Conservation (phyloP, 2,797 vertebrate species). For the Rhinella marina region DNA sequence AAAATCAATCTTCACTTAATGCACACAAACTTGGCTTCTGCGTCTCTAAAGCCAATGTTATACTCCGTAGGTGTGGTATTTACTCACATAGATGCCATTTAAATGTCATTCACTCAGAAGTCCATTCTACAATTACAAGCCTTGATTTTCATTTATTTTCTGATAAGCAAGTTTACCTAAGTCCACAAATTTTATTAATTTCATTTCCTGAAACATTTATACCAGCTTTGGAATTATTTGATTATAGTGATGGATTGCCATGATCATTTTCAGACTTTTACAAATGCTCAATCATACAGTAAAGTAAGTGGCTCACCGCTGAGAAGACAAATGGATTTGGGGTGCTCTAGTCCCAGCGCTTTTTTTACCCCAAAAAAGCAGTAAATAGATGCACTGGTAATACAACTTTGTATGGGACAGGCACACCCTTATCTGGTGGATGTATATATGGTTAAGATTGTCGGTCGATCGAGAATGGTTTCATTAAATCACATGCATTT, state of each 20-base stretch:
- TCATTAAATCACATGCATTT: no score
- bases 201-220: not conserved
- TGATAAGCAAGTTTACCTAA: not conserved
- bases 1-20: conserved; percentile 38
- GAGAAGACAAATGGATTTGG: no score
- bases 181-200: not conserved
- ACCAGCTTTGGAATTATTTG: not conserved
- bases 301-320: no score
- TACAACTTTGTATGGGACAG: no score
- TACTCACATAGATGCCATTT: conserved; percentile 15
- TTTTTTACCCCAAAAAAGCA: no score
- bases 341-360: no score
- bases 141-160: not conserved
- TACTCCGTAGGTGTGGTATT: not conserved
- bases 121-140: not conserved
- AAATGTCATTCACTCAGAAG: conserved; percentile 4
- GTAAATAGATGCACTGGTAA: no score
- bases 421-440: no score
- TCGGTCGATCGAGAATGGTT: no score
- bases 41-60: conserved; percentile 18
- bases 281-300: not conserved
- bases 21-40: conserved; percentile 40
- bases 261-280: not conserved
- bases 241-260: not conserved
- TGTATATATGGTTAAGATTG: no score